Evolutionary conservation across 2,797 vertebrate genomes (phyloP), one percentile per base, ranked within the genome.

Genomic region (Enteromius afrohamiltoni): DNA sequence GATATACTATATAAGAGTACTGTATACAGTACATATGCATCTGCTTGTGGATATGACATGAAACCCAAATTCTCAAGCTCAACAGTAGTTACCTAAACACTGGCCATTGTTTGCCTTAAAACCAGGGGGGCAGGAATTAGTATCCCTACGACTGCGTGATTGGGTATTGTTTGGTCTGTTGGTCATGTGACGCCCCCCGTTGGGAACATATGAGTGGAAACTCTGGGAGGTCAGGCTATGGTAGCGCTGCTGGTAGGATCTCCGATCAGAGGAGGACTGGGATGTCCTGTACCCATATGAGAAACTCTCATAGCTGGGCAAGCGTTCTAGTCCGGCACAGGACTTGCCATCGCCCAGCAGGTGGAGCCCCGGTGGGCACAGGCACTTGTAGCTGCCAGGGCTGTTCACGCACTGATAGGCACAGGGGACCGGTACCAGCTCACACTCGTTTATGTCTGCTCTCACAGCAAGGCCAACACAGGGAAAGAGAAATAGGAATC

Each of bases 371-470:
- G 96, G 92, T 1, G 96, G 97, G 95, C 98, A 99, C 89, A 93
- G 76, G 94, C 98, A 99, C 94, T 94, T 95, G 96, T 96, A 99
- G 97, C 97, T 98, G 95, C 98, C 96, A 0, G 95, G 96, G 86
- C 91, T 96, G 96, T 99, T 98, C 95, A 96, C 87, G 90, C 98
- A 99, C 85, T 92, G 96, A 95, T 96, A 94, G 82, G 97, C 98
- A 91, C 98, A 99, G 91, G 97, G 97, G 86, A 95, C 95, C 73
- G 96, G 97, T 83, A 95, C 94, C 91, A 94, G 94, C 90, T 97
- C 96, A 86, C 98, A 99, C 94, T 99, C 97, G 95, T 99, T 98
- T 95, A 97, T 95, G 92, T 99, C 98, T 99, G 96, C 91, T 95
- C 96, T 88, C 95, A 91, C 88, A 93, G 93, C 93, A 96, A 92